Evolutionary conservation across 1,140 invertebrate genomes (phyloP), one percentile per base, ranked within the genome.

Genomic region (Thaumetopoea pityocampa): DNA sequence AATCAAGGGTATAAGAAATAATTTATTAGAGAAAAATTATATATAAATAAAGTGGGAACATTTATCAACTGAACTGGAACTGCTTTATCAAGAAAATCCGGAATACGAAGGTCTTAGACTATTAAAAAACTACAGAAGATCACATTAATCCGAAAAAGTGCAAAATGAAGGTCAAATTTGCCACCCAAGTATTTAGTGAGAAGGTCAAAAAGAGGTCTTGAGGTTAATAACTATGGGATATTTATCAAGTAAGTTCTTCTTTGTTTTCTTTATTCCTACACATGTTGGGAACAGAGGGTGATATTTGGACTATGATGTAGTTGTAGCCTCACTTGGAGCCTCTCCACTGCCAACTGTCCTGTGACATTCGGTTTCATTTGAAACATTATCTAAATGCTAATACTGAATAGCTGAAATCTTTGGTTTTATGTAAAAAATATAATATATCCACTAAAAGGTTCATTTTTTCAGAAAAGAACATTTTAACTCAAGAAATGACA

Each of bases 101-200:
- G 10, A 17, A 1, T 51, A 51, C 23, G 34, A 44, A 7, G 45
- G 40, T 1, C 17, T 51, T 10, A 26, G 28, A 9, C 12, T 51
- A 5, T 19, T 57, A 11, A 20, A 20, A 9, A 52, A 51, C 40
- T 1, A 52, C 36, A 0, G 48, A 40, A 1, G 14, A 9, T 1
- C 35, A 45, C 15, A 12, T 34, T 7, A 3, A 24, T 3, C 35
- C 48, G 7, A 9, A 51, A 1, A 40, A 40, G 35, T 34, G 19
- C 1, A 44, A 50, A 26, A 38, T 30, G 40, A 45, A 49, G 7
- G 45, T 51, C 0, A 55, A 55, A 30, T 47, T 9, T 30, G 47
- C 38, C 3, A 38, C 42, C 9, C 49, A 46, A 12, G 7, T 51
- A 11, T 46, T 46, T 35, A 51, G 42, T 15, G 9, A 18, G 18